These are phyloP conservation scores for Parotia lawesii DNA, from an alignment of 2,113 vertebrate species.

Conservation along the genomic window DNA sequence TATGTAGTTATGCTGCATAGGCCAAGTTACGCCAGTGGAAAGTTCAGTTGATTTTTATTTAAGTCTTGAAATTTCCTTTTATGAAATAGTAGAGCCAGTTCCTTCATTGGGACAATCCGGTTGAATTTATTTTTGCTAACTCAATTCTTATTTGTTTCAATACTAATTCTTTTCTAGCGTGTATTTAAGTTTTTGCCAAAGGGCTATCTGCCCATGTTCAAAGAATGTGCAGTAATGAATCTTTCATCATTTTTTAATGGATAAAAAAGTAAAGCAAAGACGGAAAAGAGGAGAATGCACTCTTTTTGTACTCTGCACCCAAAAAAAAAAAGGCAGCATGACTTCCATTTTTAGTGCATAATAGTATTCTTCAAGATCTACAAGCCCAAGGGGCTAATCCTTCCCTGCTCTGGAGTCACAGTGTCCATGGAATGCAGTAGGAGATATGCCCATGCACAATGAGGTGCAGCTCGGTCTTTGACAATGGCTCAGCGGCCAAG, in stretches of 20 bases:
- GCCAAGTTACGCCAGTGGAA: accelerated
- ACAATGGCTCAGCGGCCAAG: neutral
- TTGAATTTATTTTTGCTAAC: neutral
- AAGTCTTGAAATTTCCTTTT: neutral
- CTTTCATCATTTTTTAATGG: neutral
- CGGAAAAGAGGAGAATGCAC: neutral
- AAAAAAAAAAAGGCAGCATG: no score
- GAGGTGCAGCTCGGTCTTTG: neutral
- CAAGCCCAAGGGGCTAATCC: neutral
- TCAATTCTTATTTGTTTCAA: accelerated
- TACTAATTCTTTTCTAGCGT: neutral
- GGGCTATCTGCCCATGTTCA: neutral
- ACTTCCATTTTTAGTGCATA: neutral
- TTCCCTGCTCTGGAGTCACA: neutral
- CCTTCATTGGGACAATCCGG: accelerated
- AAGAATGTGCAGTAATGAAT: neutral
- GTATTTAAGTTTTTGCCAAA: neutral
- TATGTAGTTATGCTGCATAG: accelerated
- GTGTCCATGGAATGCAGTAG: no score
- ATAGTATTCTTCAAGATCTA: neutral
- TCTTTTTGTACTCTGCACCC: neutral
- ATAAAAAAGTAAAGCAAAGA: neutral
- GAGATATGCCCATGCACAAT: neutral
- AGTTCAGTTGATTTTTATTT: neutral
- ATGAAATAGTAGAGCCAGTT: neutral